Evolutionary conservation across 2,113 vertebrate genomes (phyloP), one percentile per base, ranked within the genome.

Genomic region (Pluvianellus socialis): DNA sequence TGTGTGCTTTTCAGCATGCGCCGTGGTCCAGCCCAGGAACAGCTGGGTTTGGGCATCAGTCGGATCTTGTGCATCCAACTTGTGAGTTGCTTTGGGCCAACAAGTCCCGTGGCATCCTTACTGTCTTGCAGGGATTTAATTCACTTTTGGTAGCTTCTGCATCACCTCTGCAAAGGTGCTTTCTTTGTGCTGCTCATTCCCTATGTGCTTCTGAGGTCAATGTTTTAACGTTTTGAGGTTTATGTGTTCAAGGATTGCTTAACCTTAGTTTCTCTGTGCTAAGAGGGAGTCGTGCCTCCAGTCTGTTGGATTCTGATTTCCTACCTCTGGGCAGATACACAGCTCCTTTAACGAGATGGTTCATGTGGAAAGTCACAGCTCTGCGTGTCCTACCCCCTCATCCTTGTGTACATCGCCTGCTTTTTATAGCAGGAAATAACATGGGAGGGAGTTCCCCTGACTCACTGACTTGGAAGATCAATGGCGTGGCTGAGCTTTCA

Each of bases 391-490:
- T 85, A 17, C 47, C 55, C 38, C 66, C 4, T 2, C 44, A 35
- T 32, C 77, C 42, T 45, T 62, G 33, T 66, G 70, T n/a, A n/a
- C 49, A 21, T 50, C 3, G 2, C 44, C 16, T 76, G 53, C 89
- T 91, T 94, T 94, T 90, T 86, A 66, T 86, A 73, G 92, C 62
- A 22, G 52, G 47, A 68, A 89, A 49, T 45, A 82, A 56, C 72
- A 80, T 1, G 7, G 14, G 40, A 91, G 92, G 91, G 73, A 94
- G 80, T 95, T 97, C 67, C 86, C 50, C 45, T 89, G 95, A 79
- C 80, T 94, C 91, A 79, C 28, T 61, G 62, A 13, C 42, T 80
- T 79, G 53, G 52, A 66, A 73, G 71, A 91, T 66, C 62, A 73
- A 22, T 14, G 3, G 45, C 0, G 0, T 59, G 73, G 28, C 74